Percentiles rank a stretch among this genome's conserved stretches.
Conservation (phyloP, 2,113 vertebrate species). For the Chionodraco myersi region DNA sequence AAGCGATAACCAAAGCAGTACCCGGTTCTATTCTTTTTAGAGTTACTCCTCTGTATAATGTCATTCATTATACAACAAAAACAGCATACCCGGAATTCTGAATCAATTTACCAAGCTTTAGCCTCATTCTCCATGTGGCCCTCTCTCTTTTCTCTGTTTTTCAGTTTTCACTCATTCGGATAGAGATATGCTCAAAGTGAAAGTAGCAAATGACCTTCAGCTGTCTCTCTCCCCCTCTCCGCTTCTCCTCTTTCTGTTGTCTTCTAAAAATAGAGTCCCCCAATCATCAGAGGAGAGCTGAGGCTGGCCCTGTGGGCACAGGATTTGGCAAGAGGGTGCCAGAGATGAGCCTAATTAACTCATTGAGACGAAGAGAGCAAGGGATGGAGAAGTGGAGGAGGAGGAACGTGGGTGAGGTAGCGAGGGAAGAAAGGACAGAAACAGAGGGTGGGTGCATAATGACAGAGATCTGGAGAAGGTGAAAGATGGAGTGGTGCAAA, state of each 20-base stretch:
- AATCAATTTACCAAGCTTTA: neutral
- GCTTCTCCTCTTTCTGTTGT: constrained; percentile 74
- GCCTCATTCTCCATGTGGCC: constrained; percentile 16
- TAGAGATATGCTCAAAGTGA: constrained; percentile 49
- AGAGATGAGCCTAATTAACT: constrained; percentile 85
- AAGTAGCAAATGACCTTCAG: constrained; percentile 79
- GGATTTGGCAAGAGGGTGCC: constrained; percentile 75
- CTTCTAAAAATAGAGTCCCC: constrained; percentile 81
- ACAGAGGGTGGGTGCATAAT: constrained; percentile 52
- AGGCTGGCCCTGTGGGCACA: constrained; percentile 76
- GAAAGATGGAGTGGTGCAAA: constrained; percentile 63
- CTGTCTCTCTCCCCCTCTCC: constrained; percentile 52
- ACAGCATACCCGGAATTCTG: neutral
- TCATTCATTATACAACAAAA: neutral
- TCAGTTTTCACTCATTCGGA: constrained; percentile 35
- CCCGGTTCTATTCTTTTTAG: neutral
- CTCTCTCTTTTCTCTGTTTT: neutral
- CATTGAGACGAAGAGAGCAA: constrained; percentile 68
- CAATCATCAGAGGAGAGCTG: constrained; percentile 63
- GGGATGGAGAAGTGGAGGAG: constrained; percentile 32
- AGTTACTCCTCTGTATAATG: neutral
- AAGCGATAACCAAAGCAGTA: neutral
- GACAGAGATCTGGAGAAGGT: constrained; percentile 54
- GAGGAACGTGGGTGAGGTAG: neutral
- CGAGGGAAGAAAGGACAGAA: constrained; percentile 28